A percentile compares a stretch with the other conserved stretches of the same genome.
Conservation (phyloP, 1,140 invertebrate species). For the Anadara kagoshimensis region DNA sequence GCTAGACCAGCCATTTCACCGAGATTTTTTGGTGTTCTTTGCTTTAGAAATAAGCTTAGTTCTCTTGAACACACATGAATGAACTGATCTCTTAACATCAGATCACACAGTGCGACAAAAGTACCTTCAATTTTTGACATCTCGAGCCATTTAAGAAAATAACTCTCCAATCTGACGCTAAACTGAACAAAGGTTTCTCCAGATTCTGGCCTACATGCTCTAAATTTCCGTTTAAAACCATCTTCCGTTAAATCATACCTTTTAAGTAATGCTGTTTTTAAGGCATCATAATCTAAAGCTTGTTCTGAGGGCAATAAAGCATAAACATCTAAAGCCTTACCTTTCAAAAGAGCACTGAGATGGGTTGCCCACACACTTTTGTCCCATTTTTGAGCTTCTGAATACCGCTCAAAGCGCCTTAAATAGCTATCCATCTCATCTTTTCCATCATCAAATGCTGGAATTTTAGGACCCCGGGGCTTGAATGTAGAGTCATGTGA, state of each 20-base stretch:
- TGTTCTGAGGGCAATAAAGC: slow-evolving; percentile 25
- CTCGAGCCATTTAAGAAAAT: slow-evolving; percentile 23
- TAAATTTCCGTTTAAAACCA: slow-evolving; percentile 37
- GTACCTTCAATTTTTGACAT: slow-evolving; percentile 18
- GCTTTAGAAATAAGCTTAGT: slow-evolving; percentile 21
- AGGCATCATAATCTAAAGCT: slow-evolving; percentile 34
- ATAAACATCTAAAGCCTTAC: slow-evolving; percentile 48
- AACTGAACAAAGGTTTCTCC: slow-evolving; percentile 40
- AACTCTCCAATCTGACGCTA: slow-evolving; percentile 24
- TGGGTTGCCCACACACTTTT: slow-evolving; percentile 12
- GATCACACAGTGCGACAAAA: slow-evolving; percentile 18
- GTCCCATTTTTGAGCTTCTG: slow-evolving; percentile 19
- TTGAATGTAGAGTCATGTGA: not conserved
- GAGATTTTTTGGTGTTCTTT: slow-evolving; percentile 24
- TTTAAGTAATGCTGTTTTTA: slow-evolving; percentile 45
- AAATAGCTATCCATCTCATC: slow-evolving; percentile 40
- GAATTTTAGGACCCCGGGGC: slow-evolving; percentile 9
- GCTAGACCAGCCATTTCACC: slow-evolving; percentile 31
- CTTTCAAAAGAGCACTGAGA: slow-evolving; percentile 39
- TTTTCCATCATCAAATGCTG: slow-evolving; percentile 30
- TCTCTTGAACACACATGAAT: slow-evolving; percentile 25
- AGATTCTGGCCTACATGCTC: slow-evolving; percentile 25
- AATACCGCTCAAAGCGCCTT: slow-evolving; percentile 32
- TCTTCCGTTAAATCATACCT: slow-evolving; percentile 45
- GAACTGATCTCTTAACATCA: slow-evolving; percentile 30